Percentiles rank a stretch among this genome's conserved stretches.
phyloP scores from a whole-genome alignment of 2,113 vertebrate genomes.

The Mugil cephalus region DNA sequence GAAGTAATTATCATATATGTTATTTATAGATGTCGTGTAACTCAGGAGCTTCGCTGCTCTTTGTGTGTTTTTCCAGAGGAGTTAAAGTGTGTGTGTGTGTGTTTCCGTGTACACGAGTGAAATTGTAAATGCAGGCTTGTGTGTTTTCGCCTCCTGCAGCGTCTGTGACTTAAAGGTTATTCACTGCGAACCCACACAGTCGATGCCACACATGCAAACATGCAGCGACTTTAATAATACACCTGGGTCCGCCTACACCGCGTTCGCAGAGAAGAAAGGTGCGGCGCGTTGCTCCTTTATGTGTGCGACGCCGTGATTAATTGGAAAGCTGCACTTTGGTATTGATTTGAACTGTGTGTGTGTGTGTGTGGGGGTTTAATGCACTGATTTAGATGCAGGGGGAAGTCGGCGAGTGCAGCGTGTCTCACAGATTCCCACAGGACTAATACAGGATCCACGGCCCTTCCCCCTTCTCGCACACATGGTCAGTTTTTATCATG shows the following conservation, averaged over 20 bases:
- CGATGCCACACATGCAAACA: conserved; percentile 17
- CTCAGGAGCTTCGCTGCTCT: not conserved
- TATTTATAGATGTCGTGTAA: too few relatives aligned
- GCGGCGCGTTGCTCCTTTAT: conserved; percentile 18
- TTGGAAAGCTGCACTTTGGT: conserved; percentile 67
- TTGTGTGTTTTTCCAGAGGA: conserved; percentile 9
- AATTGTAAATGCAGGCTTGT: not conserved
- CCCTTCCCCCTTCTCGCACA: conserved; percentile 73
- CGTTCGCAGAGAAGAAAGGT: conserved; percentile 44
- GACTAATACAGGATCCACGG: conserved; percentile 52
- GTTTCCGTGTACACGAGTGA: conserved; percentile 1
- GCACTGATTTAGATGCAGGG: conserved; percentile 76
- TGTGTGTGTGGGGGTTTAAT: conserved; percentile 69
- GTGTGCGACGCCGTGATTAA: conserved; percentile 45
- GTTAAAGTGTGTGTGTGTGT: conserved; percentile 21
- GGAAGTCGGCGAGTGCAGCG: conserved; percentile 56
- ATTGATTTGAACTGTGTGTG: conserved; percentile 67
- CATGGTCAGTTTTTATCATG: conserved; percentile 78
- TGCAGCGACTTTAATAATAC: conserved; percentile 24
- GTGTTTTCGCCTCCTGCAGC: conserved; percentile 20
- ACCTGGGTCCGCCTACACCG: conserved; percentile 61
- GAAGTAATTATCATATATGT: too few relatives aligned
- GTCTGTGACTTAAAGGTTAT: conserved; percentile 58
- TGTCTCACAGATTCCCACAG: conserved; percentile 62
- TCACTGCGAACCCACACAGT: conserved; percentile 58